phyloP scores from a whole-genome alignment of 1,140 invertebrate genomes.

The Orius insidiosus region DNA sequence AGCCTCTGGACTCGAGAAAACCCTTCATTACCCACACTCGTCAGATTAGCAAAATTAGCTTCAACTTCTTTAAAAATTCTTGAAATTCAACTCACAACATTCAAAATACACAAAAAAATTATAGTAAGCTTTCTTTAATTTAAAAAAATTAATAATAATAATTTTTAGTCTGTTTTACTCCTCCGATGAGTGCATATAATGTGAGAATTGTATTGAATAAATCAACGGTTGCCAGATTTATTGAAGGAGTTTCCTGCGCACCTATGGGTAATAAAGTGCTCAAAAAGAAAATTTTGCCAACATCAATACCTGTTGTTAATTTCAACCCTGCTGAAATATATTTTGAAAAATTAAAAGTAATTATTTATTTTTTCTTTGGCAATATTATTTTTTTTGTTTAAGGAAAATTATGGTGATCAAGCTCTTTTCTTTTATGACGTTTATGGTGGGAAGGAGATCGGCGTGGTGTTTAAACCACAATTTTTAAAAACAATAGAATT shows the following conservation, averaged over 20 bases:
- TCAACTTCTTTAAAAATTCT: constrained; percentile 39
- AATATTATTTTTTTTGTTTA: constrained; percentile 22
- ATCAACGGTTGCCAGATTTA: not conserved
- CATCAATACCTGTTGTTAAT: constrained; percentile 49
- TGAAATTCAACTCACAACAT: constrained; percentile 22
- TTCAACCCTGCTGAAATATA: constrained; percentile 59
- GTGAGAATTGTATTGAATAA: constrained; percentile 51
- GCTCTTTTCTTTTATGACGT: constrained; percentile 74
- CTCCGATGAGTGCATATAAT: constrained; percentile 52
- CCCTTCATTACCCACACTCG: constrained; percentile 43
- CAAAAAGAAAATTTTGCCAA: constrained; percentile 22
- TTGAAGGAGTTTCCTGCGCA: not conserved
- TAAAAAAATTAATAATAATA: no score
- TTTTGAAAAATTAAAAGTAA: constrained; percentile 56
- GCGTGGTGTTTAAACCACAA: constrained; percentile 62
- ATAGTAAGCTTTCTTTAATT: not conserved
- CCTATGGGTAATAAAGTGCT: not conserved
- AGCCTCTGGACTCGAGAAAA: constrained; percentile 44
- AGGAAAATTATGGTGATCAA: constrained; percentile 56
- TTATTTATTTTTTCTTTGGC: constrained; percentile 21
- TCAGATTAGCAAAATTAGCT: constrained; percentile 46
- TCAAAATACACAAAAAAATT: not conserved
- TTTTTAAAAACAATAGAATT: constrained; percentile 42
- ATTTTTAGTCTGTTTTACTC: constrained; percentile 37
- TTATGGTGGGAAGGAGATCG: constrained; percentile 65